Evolutionary conservation across 2,113 vertebrate genomes (phyloP).

Genomic region (Baryphthengus martii): DNA sequence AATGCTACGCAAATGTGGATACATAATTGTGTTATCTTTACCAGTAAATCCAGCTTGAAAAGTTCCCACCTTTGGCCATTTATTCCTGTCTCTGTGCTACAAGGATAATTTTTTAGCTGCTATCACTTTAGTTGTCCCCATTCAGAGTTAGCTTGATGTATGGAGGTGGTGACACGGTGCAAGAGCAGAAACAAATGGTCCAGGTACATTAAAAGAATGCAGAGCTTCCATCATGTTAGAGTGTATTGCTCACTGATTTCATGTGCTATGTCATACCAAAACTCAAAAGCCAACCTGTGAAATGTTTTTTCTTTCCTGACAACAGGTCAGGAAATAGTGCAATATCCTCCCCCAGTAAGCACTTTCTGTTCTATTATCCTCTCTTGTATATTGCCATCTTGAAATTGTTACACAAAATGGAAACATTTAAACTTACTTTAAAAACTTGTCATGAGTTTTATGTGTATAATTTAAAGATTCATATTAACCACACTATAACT

Average conservation of each 20-base stretch:
- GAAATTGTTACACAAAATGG: not conserved
- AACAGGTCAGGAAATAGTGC: slow-evolving; percentile 27
- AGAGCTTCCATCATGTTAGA: not conserved
- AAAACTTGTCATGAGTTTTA: not conserved
- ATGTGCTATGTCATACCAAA: not conserved
- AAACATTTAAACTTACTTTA: not conserved
- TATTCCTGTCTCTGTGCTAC: not conserved
- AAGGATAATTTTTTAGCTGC: not conserved
- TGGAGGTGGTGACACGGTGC: fast-evolving
- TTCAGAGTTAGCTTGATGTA: not conserved
- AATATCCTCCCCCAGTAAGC: slow-evolving; percentile 19
- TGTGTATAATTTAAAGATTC: not conserved
- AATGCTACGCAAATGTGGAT: not conserved
- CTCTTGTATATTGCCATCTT: not conserved
- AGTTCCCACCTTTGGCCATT: not conserved
- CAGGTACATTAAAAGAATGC: not conserved
- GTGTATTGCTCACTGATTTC: not conserved
- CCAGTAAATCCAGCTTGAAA: not conserved
- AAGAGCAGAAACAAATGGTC: not conserved
- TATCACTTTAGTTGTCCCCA: not conserved
- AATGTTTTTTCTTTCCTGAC: not conserved
- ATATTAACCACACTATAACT: not conserved
- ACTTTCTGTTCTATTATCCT: not conserved
- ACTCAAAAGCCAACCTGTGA: not conserved
- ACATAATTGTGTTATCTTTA: not conserved